Conservation (phyloP, 1,140 invertebrate species). For the Ips nitidus region DNA sequence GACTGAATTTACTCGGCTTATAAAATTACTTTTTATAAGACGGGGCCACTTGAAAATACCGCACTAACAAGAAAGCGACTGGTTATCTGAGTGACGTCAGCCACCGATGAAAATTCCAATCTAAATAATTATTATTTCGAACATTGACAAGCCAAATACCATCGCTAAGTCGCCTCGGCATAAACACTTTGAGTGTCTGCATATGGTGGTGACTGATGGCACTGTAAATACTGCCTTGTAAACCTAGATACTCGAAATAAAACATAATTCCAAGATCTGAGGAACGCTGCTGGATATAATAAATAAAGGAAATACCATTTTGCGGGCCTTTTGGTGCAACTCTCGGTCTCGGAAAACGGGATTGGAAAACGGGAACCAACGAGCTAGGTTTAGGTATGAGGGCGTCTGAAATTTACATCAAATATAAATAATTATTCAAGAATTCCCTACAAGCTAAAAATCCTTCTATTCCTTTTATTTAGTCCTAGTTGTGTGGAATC, state of each 20-base stretch:
- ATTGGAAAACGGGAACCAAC: constrained; percentile 60
- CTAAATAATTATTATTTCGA: neutral
- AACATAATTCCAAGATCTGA: neutral
- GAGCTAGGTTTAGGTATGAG: constrained; percentile 55
- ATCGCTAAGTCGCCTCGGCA: neutral
- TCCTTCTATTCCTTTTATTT: no score
- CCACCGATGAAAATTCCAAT: neutral
- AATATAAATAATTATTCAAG: neutral
- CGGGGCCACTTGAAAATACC: neutral
- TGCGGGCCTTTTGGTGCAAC: constrained; percentile 50
- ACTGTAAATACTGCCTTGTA: constrained; percentile 5
- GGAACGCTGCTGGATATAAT: no score
- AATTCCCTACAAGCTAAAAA: neutral
- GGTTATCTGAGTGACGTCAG: neutral
- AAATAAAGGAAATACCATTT: constrained; percentile 35
- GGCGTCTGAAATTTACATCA: constrained; percentile 52
- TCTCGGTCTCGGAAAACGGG: constrained; percentile 56
- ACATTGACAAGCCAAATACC: constrained; percentile 1
- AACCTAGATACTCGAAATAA: neutral
- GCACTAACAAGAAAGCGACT: neutral
- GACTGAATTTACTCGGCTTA: constrained; percentile 19
- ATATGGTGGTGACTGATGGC: constrained; percentile 8
- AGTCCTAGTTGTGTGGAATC: neutral
- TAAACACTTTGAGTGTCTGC: constrained; percentile 10
- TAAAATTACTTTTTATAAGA: constrained; percentile 21